Evolutionary conservation across 2,113 vertebrate species (phyloP), one percentile per base, ranked within the genome.

Genomic region (Lampris incognitus): DNA sequence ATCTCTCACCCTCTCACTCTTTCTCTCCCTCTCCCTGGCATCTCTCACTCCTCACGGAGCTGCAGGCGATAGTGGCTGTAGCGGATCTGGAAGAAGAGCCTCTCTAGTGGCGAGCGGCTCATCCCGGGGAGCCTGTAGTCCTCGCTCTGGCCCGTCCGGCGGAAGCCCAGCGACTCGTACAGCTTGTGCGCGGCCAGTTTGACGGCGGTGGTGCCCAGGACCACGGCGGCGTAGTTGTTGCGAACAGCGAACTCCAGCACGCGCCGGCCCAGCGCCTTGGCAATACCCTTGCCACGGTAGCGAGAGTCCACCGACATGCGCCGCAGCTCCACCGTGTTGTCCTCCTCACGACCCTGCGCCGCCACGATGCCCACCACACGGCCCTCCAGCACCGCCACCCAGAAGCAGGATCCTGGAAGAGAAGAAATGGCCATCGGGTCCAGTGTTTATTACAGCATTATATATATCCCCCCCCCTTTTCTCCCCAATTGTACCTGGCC

Each of bases 41-140:
- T 78, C 86, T 78, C 87, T 94, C 91, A 99, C 95, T 99, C 98
- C 93, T 99, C 98, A 39, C 96, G 97, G 85, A 99, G 95, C 95
- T 99, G 97, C 93, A 99, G 94, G 92, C 96, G 96, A 94, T 99
- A 99, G 92, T 96, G 97, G 92, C 97, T 97, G 92, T 99, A 96
- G 91, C 97, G 98, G 88, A 99, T 95, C 96, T 99, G 98, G 94
- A 99, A 99, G 94, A 99, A 99, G 91, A 99, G 95, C 93, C 95
- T 96, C 95, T 99, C 97, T 66, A 96, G 93, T 72, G 93, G 90
- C 68, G 97, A 97, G 86, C 95, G 96, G 4, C 94, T 98, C 97
- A 98, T 99, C 68, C 98, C 97, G 0, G 98, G 97, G 59, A 99
- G 94, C 88, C 94, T 89, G 55, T 99, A 95, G 93, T 95, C 95